phyloP scores from a whole-genome alignment of 2,888 invertebrate genomes.

The Neuroscelio doddi region DNA sequence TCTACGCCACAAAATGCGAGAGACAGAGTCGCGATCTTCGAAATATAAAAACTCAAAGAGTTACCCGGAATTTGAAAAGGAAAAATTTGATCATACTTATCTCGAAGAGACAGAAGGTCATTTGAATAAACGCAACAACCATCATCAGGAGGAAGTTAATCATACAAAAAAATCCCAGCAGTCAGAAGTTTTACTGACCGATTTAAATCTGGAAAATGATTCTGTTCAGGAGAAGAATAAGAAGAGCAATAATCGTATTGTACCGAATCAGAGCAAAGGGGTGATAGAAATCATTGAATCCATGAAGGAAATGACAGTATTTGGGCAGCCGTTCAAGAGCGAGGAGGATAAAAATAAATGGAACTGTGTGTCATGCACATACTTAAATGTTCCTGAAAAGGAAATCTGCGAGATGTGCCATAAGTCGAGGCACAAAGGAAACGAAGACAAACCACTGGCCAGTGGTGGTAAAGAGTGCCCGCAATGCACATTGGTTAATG shows the following conservation, averaged over 20 bases:
- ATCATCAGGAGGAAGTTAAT: slow-evolving; percentile 12
- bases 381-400: slow-evolving; percentile 74
- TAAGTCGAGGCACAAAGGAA: slow-evolving; percentile 76
- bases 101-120: not conserved
- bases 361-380: slow-evolving; percentile 84
- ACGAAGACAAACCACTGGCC: slow-evolving; percentile 78
- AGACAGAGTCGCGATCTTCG: slow-evolving; percentile 20
- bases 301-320: slow-evolving; percentile 13
- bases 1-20: slow-evolving; percentile 68
- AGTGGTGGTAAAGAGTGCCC: slow-evolving; percentile 85
- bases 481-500: slow-evolving; percentile 84
- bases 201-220: slow-evolving; percentile 15
- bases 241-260: slow-evolving; percentile 4
- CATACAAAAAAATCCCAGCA: slow-evolving; percentile 50
- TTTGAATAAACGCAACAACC: slow-evolving; percentile 44
- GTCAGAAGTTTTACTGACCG: not conserved
- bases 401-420: slow-evolving; percentile 85
- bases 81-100: slow-evolving; percentile 11
- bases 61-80: slow-evolving; percentile 48
- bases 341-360: slow-evolving; percentile 68
- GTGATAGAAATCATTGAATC: slow-evolving; percentile 21
- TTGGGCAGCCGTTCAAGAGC: not conserved
- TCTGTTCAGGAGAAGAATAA: slow-evolving; percentile 16
- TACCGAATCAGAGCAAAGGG: slow-evolving; percentile 47
- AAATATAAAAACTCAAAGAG: slow-evolving; percentile 46